Base-by-base conservation (phyloP, 2,113 vertebrate genomes). In the Chlorodrepanis virens region DNA sequence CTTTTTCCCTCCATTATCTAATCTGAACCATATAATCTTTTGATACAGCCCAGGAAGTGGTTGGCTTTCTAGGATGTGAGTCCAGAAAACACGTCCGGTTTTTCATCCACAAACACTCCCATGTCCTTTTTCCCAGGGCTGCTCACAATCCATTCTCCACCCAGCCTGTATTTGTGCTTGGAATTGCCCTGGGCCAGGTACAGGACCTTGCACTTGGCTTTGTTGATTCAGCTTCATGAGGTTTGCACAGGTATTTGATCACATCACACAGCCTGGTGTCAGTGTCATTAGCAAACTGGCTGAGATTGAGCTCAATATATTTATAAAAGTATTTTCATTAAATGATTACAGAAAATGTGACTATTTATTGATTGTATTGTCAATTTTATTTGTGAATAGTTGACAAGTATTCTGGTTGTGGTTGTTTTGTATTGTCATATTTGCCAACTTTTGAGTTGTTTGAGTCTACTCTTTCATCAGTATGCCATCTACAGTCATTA, bases 1-100 rank as follows among this genome's bases (percentile, higher is more conserved):
- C 10, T 1, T 2, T 6, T 2, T 5, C 5, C 1, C 5, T 3
- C 25, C 33, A 10, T 28, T 57, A 42, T 16, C 10, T 74, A 67
- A 39, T 45, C 23, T 65, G 37, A 74, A 28, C 23, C 10, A 50
- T 33, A 22, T 33, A 9, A 57, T 33, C 22, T 56, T 63, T 47
- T 37, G 22, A 42, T 42, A 31, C 8, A 56, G 10, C 12, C 42
- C 27, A 37, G 15, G 31, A 56, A 33, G 33, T 28, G 10, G 22
- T 14, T 63, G 31, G 12, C 21, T 77, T 90, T 70, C 49, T 42
- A 49, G 31, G 31, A 61, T 33, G 25, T 4, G 2, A 42, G 21
- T 27, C 35, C 31, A 69, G n/a, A n/a, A n/a, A n/a, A n/a, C 12
- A 13, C 49, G 17, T 33, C 27, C 22, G 23, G 10, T 18, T 49